A percentile compares a stretch with the other conserved stretches of the same genome.
Conservation (phyloP, 2,888 invertebrate species). For the Cetonia aurata region DNA sequence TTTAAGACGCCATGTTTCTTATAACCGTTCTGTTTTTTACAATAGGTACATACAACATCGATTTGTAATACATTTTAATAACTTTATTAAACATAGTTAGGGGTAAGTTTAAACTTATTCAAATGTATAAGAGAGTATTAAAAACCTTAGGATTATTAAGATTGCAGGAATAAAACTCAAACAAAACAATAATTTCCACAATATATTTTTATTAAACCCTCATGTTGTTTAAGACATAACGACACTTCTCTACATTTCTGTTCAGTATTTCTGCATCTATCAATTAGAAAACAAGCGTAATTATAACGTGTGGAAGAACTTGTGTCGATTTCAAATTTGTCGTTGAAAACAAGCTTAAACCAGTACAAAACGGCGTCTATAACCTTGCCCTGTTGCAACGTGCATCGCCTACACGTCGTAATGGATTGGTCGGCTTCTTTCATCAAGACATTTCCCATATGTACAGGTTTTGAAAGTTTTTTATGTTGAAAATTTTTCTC, state of each 20-base stretch:
- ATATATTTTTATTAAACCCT: constrained; percentile 53
- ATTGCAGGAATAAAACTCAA: background rate
- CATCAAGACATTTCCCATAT: constrained; percentile 48
- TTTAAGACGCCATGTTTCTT: too few relatives aligned
- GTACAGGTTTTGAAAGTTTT: constrained; percentile 62
- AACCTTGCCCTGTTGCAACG: constrained; percentile 63
- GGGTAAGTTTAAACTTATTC: too few relatives aligned
- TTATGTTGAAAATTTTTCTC: constrained; percentile 67
- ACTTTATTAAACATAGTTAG: too few relatives aligned
- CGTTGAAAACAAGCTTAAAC: constrained; percentile 63
- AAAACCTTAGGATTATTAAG: too few relatives aligned
- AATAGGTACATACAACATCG: too few relatives aligned
- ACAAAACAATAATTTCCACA: constrained; percentile 24
- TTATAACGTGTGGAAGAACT: constrained; percentile 66
- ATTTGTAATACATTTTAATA: too few relatives aligned
- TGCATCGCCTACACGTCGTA: constrained; percentile 52
- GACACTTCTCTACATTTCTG: constrained; percentile 59
- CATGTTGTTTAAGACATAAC: constrained; percentile 54
- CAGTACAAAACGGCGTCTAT: constrained; percentile 71
- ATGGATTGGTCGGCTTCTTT: constrained; percentile 14
- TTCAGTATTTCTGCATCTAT: constrained; percentile 58
- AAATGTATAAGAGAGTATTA: too few relatives aligned
- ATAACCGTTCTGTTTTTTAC: too few relatives aligned
- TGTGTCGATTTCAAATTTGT: constrained; percentile 66
- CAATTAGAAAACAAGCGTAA: constrained; percentile 68